Evolutionary conservation across 2,797 vertebrate species (phyloP).

Genomic region (Tenualosa ilisha): DNA sequence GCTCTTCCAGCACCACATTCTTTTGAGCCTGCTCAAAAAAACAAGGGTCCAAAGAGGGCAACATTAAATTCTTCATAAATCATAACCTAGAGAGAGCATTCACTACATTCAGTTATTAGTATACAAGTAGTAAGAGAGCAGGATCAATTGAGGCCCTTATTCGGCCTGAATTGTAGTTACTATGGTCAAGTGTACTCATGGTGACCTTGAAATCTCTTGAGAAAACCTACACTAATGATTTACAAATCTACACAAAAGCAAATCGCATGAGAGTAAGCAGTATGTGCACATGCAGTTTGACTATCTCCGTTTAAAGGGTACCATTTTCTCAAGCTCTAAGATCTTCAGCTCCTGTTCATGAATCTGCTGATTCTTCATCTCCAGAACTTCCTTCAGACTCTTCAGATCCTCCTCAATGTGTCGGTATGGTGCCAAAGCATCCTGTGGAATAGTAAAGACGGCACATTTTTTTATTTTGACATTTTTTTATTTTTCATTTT

Average conservation of each 20-base stretch:
- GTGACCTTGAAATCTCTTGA: background rate
- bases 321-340: slow-evolving; percentile 91
- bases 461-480: too few species aligned
- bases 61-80: slow-evolving; percentile 69
- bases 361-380: slow-evolving; percentile 97
- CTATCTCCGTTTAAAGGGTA: slow-evolving; percentile 69
- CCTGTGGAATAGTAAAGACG: slow-evolving; percentile 62
- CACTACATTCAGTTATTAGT: background rate
- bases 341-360: slow-evolving; percentile 94
- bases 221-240: background rate
- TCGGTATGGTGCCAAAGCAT: slow-evolving; percentile 88
- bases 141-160: background rate
- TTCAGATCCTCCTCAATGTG: slow-evolving; percentile 93
- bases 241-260: background rate
- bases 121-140: too few species aligned
- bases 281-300: background rate
- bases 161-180: background rate
- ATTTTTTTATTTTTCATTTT: too few species aligned
- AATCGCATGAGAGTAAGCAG: background rate
- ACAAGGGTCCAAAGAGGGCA: slow-evolving; percentile 36
- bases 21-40: slow-evolving; percentile 81
- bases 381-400: slow-evolving; percentile 91
- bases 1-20: slow-evolving; percentile 92
- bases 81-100: background rate
- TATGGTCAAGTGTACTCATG: background rate